Evolutionary conservation across 2,113 vertebrate species (phyloP).

Genomic region (Tupaia tana): DNA sequence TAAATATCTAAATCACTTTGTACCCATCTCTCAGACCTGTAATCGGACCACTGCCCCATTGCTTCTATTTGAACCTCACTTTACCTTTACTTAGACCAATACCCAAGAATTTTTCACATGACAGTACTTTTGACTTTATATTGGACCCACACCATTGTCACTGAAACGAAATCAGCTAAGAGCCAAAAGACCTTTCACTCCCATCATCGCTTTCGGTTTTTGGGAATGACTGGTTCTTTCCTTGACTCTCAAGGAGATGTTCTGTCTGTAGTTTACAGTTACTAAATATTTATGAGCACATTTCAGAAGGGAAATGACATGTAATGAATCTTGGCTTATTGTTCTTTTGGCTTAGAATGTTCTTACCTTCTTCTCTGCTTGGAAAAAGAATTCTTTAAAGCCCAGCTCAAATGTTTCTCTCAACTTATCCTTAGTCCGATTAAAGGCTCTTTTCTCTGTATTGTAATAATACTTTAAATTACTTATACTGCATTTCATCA

Average conservation of each 20-base stretch:
- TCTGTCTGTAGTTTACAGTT: neutral
- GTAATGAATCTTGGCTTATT: neutral
- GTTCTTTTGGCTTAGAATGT: neutral
- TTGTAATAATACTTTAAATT: slow-evolving; percentile 4
- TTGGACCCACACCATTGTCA: neutral
- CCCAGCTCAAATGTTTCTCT: neutral
- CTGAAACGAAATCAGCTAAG: neutral
- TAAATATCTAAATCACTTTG: neutral
- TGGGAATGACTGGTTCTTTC: neutral
- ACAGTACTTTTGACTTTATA: neutral
- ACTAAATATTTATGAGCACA: slow-evolving; percentile 3
- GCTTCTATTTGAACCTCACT: neutral
- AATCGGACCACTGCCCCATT: neutral
- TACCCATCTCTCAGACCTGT: neutral
- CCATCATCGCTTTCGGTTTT: neutral
- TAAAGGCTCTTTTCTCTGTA: neutral
- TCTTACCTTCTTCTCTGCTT: neutral
- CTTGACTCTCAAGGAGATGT: neutral
- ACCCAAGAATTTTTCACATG: neutral
- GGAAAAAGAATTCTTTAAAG: neutral
- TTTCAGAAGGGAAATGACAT: slow-evolving; percentile 18
- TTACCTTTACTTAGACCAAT: slow-evolving; percentile 20
- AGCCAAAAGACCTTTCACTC: neutral
- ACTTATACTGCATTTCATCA: neutral
- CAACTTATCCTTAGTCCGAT: neutral